phyloP scores from a whole-genome alignment of 2,888 invertebrate species.

The Caenorhabditis panamensis region DNA sequence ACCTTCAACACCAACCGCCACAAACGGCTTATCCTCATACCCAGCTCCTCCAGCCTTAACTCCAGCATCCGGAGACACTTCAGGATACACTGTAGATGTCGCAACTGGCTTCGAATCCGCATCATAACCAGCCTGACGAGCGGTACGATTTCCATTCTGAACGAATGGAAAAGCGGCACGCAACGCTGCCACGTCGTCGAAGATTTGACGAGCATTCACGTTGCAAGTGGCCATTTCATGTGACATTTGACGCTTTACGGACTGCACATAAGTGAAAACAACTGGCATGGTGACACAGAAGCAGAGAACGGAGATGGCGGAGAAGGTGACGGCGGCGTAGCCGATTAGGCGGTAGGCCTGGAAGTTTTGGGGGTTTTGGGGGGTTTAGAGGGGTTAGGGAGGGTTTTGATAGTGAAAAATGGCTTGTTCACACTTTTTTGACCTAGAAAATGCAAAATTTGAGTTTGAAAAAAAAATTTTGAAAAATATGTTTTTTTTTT shows the following conservation, averaged over 20 bases:
- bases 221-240: constrained; percentile 66
- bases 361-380: constrained; percentile 2
- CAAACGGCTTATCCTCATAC: constrained; percentile 50
- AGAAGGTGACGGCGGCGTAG: constrained; percentile 68
- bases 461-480: neutral
- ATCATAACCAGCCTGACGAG: constrained; percentile 59
- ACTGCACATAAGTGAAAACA: constrained; percentile 65
- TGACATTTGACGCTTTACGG: constrained; percentile 65
- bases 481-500: neutral
- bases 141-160: constrained; percentile 39
- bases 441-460: neutral
- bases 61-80: neutral
- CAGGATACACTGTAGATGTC: constrained; percentile 5
- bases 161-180: constrained; percentile 44
- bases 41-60: neutral
- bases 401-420: neutral
- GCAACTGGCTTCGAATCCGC: constrained; percentile 20
- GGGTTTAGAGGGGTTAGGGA: neutral
- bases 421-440: no score
- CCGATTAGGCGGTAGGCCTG: constrained; percentile 69
- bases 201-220: constrained; percentile 62
- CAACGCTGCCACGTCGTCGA: constrained; percentile 51
- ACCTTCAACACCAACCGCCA: constrained; percentile 55
- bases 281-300: constrained; percentile 68
- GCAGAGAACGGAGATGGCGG: constrained; percentile 64